Conservation (phyloP, 2,797 vertebrate genomes). For the Chelon labrosus region DNA sequence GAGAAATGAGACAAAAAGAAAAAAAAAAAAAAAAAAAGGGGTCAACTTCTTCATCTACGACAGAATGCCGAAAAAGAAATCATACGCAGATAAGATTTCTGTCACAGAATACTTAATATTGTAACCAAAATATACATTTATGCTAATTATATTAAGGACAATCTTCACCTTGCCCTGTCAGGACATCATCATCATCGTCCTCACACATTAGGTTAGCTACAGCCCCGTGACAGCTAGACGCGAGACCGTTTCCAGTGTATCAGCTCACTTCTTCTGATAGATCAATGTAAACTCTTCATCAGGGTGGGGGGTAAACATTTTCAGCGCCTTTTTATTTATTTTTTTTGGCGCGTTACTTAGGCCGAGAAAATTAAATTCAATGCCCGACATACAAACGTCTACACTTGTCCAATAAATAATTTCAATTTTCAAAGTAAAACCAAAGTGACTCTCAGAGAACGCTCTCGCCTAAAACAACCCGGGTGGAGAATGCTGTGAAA, state of each 20-base stretch:
- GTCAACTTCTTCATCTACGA: constrained; percentile 33
- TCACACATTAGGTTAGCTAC: constrained; percentile 24
- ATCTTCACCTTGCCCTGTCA: constrained; percentile 41
- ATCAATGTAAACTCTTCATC: constrained; percentile 75
- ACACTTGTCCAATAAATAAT: constrained; percentile 61
- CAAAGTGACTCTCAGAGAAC: constrained; percentile 40
- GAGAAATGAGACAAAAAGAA: constrained; percentile 51
- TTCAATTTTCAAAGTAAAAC: constrained; percentile 45
- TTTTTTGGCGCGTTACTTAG: constrained; percentile 39
- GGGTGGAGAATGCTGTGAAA: constrained; percentile 52
- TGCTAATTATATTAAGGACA: constrained; percentile 47
- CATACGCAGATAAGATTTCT: constrained; percentile 51
- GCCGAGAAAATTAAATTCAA: constrained; percentile 32
- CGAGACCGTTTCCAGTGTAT: constrained; percentile 70
- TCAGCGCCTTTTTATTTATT: constrained; percentile 24
- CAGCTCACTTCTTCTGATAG: constrained; percentile 44
- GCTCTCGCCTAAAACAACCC: constrained; percentile 40
- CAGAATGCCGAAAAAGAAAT: constrained; percentile 44
- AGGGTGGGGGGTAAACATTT: constrained; percentile 66
- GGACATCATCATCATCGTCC: neutral
- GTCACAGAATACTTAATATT: constrained; percentile 47
- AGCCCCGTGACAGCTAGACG: constrained; percentile 31
- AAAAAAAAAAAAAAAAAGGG: constrained; percentile 29
- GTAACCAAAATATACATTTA: constrained; percentile 75
- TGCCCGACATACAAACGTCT: constrained; percentile 54